phyloP scores from a whole-genome alignment of 2,888 invertebrate genomes.

The Onchidella celtica region DNA sequence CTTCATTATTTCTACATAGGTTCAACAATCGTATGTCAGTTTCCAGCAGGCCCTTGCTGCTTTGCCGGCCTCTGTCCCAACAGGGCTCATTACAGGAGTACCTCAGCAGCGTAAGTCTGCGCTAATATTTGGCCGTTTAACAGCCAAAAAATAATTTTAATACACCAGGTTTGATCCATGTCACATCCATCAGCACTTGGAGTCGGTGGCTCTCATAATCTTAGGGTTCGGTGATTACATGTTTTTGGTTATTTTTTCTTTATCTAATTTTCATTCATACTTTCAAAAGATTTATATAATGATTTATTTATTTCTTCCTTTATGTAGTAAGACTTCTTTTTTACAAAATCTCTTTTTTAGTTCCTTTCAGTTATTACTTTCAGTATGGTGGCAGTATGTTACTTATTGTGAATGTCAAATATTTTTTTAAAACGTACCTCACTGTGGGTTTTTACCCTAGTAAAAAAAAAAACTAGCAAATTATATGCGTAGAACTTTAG shows the following conservation, averaged over 20 bases:
- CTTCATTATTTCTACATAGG: slow-evolving; percentile 63
- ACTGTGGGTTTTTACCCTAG: too few relatives aligned
- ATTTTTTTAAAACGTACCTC: too few relatives aligned
- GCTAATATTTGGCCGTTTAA: slow-evolving; percentile 45
- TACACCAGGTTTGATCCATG: slow-evolving; percentile 44
- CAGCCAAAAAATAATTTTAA: slow-evolving; percentile 19
- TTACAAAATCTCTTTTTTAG: too few relatives aligned
- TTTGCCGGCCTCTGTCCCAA: slow-evolving; percentile 69
- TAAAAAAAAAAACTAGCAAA: too few relatives aligned
- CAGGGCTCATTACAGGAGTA: slow-evolving; percentile 70
- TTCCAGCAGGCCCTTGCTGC: slow-evolving; percentile 78
- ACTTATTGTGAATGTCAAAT: too few relatives aligned
- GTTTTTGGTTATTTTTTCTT: slow-evolving; percentile 8
- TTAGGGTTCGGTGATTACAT: slow-evolving; percentile 1
- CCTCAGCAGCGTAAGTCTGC: slow-evolving; percentile 75
- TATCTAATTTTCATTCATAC: too few relatives aligned
- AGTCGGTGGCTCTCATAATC: slow-evolving; percentile 23
- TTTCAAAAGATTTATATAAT: too few relatives aligned
- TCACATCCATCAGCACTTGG: slow-evolving; percentile 26
- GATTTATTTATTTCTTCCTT: too few relatives aligned
- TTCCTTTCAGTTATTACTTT: too few relatives aligned
- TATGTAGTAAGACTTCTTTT: too few relatives aligned
- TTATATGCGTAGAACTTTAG: too few relatives aligned
- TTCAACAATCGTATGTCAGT: slow-evolving; percentile 78
- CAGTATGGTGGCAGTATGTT: too few relatives aligned